These are phyloP conservation scores for Phallusia fumigata DNA, from an alignment of 23 tunicate genomes.

Conservation along the genomic window DNA sequence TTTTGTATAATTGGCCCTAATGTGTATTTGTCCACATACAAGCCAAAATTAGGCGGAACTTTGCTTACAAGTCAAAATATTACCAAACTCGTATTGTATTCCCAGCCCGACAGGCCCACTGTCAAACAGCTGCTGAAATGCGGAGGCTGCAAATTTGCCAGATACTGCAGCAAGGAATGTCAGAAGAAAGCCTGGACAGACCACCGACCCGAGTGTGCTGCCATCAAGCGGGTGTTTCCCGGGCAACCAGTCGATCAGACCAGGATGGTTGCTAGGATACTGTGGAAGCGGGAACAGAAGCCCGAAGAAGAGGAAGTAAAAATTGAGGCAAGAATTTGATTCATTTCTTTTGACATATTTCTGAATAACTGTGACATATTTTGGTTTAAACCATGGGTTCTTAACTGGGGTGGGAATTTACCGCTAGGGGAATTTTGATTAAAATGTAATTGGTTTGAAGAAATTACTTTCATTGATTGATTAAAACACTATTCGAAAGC, in stretches of 20 bases:
- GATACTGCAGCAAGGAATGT: slow-evolving; percentile 90
- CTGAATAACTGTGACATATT: too few species aligned
- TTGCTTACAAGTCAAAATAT: too few species aligned
- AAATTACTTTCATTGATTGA: too few species aligned
- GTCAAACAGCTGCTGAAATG: slow-evolving; percentile 59
- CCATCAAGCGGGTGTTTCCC: slow-evolving; percentile 68
- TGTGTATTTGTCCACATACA: too few species aligned
- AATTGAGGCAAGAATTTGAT: slow-evolving; percentile 28
- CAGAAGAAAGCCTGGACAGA: slow-evolving; percentile 95
- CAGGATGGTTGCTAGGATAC: slow-evolving; percentile 58
- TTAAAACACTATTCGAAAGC: too few species aligned
- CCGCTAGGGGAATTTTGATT: too few species aligned
- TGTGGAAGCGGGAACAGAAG: slow-evolving; percentile 32
- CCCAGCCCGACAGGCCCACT: slow-evolving; percentile 34
- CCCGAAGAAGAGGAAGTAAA: slow-evolving; percentile 16
- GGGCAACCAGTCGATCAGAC: slow-evolving; percentile 81
- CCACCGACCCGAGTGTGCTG: slow-evolving; percentile 88
- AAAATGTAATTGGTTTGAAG: too few species aligned
- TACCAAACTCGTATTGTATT: background rate
- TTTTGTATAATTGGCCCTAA: too few species aligned
- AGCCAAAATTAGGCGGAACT: too few species aligned
- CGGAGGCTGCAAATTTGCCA: slow-evolving; percentile 85
- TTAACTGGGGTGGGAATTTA: too few species aligned
- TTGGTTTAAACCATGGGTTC: too few species aligned
- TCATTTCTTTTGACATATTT: too few species aligned